Evolutionary conservation across 1,140 invertebrate genomes (phyloP).

Genomic region (Lucilia sericata): DNA sequence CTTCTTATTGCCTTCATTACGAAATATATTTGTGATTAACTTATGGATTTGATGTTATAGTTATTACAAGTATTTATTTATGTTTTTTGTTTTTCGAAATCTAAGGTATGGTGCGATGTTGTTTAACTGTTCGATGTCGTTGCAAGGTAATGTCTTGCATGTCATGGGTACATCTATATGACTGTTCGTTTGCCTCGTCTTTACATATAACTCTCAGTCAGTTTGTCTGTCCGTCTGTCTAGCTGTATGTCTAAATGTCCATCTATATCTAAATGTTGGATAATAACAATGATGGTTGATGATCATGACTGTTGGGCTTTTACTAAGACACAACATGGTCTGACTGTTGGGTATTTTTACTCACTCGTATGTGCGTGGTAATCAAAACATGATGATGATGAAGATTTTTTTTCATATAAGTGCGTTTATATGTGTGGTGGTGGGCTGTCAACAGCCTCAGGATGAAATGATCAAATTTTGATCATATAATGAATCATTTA

Average conservation of each 20-base stretch:
- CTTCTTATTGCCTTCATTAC: conserved; percentile 10
- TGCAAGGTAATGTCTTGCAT: neutral
- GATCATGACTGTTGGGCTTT: conserved; percentile 1
- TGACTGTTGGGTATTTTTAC: no score
- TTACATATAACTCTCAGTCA: neutral
- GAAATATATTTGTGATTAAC: neutral
- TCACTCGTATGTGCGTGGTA: conserved; percentile 1
- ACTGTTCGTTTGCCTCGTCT: neutral
- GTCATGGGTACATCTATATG: conserved; percentile 25
- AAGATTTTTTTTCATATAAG: neutral
- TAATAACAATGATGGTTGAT: neutral
- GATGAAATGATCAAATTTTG: conserved; percentile 40
- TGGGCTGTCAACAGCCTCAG: conserved; percentile 38
- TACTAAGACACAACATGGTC: neutral
- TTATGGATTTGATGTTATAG: conserved; percentile 32
- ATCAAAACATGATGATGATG: neutral
- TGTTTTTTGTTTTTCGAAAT: no score
- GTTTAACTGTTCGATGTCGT: neutral
- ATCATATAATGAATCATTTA: conserved; percentile 30
- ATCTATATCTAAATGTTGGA: conserved; percentile 9
- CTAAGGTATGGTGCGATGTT: neutral
- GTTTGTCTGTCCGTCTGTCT: neutral
- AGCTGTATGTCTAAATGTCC: neutral
- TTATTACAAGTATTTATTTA: neutral
- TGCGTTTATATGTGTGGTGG: neutral